phyloP scores from a whole-genome alignment of 2,888 invertebrate genomes.

The Dioctria linearis region DNA sequence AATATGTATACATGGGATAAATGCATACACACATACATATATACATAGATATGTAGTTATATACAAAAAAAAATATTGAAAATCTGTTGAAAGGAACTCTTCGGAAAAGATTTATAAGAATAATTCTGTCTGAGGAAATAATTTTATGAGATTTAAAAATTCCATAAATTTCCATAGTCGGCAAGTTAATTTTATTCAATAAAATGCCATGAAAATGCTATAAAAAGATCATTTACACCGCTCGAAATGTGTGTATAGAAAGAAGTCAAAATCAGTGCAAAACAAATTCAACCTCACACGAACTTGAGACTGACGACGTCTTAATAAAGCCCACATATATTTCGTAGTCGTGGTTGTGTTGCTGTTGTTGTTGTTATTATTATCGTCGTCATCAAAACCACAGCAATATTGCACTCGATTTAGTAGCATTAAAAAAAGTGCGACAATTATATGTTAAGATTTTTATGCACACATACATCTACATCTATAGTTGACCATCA shows the following conservation, averaged over 20 bases:
- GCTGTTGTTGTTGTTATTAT: no score
- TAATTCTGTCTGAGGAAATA: not conserved
- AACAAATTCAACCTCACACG: slow-evolving; percentile 33
- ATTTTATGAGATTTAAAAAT: not conserved
- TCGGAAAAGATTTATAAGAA: not conserved
- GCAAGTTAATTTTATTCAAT: slow-evolving; percentile 48
- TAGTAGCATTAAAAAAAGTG: not conserved
- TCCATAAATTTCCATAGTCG: slow-evolving; percentile 14
- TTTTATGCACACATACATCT: not conserved
- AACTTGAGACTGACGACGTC: slow-evolving; percentile 37
- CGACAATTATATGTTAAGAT: not conserved
- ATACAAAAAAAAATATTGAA: no score
- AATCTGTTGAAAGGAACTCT: not conserved
- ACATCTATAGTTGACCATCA: not conserved
- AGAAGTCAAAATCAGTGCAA: slow-evolving; percentile 38
- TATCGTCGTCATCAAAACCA: no score
- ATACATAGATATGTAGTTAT: no score
- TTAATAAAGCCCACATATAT: slow-evolving; percentile 39
- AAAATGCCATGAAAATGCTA: slow-evolving; percentile 46
- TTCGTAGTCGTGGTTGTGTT: not conserved
- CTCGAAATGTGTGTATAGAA: not conserved
- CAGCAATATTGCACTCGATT: slow-evolving; percentile 5
- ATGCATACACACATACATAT: no score
- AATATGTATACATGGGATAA: no score
- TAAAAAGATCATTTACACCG: slow-evolving; percentile 46